These are phyloP conservation scores for Aegotheles bennettii DNA, from an alignment of 2,113 vertebrate species.

Conservation along the genomic window DNA sequence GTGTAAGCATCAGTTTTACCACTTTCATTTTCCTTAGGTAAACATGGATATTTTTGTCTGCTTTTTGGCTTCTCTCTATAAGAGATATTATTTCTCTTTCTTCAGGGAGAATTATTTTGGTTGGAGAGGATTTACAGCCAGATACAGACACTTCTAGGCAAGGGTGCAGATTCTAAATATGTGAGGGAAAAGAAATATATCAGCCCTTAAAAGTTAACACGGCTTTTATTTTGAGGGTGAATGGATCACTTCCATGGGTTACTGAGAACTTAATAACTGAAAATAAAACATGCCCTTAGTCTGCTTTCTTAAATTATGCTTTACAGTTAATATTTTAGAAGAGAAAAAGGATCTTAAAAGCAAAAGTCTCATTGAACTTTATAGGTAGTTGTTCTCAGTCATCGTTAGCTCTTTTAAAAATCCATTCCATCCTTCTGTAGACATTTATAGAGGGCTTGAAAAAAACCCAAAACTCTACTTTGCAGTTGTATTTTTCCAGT, in stretches of 20 bases:
- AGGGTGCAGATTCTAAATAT: slow-evolving; percentile 20
- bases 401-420: neutral
- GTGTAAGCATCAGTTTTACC: neutral
- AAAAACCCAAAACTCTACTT: neutral
- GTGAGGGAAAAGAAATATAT: slow-evolving; percentile 17
- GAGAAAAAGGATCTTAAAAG: neutral
- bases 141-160: slow-evolving; percentile 23
- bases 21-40: neutral
- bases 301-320: neutral
- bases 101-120: slow-evolving; percentile 37
- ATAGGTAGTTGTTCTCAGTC: neutral
- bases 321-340: neutral
- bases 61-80: slow-evolving; percentile 5
- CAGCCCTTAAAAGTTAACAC: neutral
- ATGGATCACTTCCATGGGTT: neutral
- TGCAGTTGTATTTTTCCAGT: neutral
- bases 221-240: slow-evolving; percentile 24
- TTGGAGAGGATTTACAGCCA: slow-evolving; percentile 45
- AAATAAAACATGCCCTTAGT: neutral
- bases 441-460: neutral
- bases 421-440: neutral
- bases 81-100: slow-evolving; percentile 1
- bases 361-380: neutral
- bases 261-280: slow-evolving; percentile 25
- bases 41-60: slow-evolving; percentile 17